Conservation (phyloP, 2,888 invertebrate genomes). For the Cephus pygmeus region DNA sequence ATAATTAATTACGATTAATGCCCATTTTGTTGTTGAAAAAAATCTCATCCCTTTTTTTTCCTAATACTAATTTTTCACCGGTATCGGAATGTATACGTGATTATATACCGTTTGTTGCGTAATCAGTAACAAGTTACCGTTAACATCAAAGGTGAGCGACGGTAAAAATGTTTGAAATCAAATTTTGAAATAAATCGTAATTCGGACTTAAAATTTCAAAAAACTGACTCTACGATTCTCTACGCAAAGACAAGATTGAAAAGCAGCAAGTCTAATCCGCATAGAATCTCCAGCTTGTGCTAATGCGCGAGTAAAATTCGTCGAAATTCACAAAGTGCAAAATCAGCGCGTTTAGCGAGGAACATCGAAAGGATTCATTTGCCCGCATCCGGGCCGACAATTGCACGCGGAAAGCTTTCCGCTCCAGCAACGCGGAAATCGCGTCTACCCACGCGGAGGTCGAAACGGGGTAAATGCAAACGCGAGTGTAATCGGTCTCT, state of each 20-base stretch:
- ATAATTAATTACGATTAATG: background rate
- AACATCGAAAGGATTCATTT: background rate
- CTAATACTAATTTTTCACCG: too few relatives aligned
- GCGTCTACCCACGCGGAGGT: background rate
- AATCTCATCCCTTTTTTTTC: background rate
- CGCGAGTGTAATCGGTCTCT: background rate
- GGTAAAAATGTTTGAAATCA: background rate
- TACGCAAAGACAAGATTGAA: background rate
- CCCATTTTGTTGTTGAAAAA: too few relatives aligned
- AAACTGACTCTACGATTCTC: background rate
- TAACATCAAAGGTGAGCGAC: background rate
- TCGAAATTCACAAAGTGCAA: background rate
- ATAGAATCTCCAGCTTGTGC: background rate
- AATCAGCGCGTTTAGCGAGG: background rate
- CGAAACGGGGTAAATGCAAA: background rate
- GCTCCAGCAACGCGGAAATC: background rate
- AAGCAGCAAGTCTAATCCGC: background rate
- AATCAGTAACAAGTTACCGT: background rate
- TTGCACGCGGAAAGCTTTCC: background rate
- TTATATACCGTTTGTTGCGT: background rate
- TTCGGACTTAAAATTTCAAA: background rate
- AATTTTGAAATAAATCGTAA: background rate
- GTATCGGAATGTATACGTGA: background rate
- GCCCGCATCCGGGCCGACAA: background rate
- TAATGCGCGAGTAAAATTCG: background rate